Evolutionary conservation across 1,140 invertebrate genomes (phyloP).

Genomic region (Drusus annulatus): DNA sequence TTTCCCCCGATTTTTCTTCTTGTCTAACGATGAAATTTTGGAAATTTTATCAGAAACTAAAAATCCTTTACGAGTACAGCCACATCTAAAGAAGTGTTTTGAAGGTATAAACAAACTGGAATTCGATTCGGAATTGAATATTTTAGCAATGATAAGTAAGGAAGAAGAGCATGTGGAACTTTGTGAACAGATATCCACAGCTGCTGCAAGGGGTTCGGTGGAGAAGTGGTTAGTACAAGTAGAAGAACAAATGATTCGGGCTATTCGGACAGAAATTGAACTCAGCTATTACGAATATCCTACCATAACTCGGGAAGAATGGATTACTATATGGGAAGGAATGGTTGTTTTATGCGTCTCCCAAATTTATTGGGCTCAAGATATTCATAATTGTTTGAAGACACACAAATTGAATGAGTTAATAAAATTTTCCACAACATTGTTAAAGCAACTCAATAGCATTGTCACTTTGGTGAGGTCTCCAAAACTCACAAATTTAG

Average conservation of each 20-base stretch:
- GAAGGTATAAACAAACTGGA: constrained; percentile 82
- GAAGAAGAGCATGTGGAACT: constrained; percentile 87
- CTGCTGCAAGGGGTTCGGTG: constrained; percentile 87
- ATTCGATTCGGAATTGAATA: constrained; percentile 85
- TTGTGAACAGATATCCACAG: constrained; percentile 80
- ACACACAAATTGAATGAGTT: constrained; percentile 72
- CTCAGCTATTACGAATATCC: constrained; percentile 82
- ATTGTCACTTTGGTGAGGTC: constrained; percentile 77
- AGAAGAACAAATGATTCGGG: constrained; percentile 86
- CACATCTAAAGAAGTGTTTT: constrained; percentile 94
- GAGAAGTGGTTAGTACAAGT: constrained; percentile 94
- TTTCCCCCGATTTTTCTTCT: constrained; percentile 95
- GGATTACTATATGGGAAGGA: constrained; percentile 90
- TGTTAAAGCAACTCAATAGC: constrained; percentile 76
- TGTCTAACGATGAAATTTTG: constrained; percentile 96
- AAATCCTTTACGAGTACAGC: constrained; percentile 89
- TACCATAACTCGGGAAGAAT: constrained; percentile 76
- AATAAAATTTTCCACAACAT: constrained; percentile 70
- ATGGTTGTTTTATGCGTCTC: constrained; percentile 91
- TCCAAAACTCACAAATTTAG: constrained; percentile 73
- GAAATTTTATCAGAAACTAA: constrained; percentile 95
- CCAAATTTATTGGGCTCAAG: constrained; percentile 91
- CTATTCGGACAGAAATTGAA: constrained; percentile 81
- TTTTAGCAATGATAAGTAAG: constrained; percentile 88
- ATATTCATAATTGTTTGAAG: constrained; percentile 80